Percentiles rank a stretch among this genome's conserved stretches.
Evolutionary conservation across 2,113 vertebrate species (phyloP).

Genomic region (Semnornis frantzii): DNA sequence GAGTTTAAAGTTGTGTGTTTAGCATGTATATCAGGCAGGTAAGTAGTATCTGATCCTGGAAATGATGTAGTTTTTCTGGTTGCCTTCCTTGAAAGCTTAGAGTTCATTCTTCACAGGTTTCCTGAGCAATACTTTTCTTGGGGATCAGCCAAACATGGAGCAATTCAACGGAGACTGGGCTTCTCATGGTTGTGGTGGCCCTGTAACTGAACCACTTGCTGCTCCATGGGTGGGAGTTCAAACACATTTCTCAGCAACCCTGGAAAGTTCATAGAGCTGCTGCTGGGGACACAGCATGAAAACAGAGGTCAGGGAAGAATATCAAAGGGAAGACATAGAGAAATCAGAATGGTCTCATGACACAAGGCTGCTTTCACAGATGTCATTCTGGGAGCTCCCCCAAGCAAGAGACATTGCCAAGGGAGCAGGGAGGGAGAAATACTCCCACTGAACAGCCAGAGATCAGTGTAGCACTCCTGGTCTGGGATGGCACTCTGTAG

Average conservation of each 20-base stretch:
- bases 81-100: background rate
- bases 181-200: background rate
- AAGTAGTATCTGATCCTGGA: background rate
- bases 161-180: background rate
- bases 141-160: background rate
- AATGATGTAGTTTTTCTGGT: background rate
- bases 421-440: background rate
- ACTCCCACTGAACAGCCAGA: rapidly evolving
- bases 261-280: background rate
- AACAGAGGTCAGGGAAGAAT: background rate
- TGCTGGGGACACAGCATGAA: background rate
- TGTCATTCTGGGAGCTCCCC: background rate
- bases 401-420: background rate
- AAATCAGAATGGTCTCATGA: background rate
- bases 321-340: background rate
- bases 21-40: background rate
- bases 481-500: background rate
- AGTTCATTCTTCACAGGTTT: background rate
- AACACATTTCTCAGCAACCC: background rate
- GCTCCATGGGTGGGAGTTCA: background rate
- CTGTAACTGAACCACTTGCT: background rate
- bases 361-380: background rate
- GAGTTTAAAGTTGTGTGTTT: background rate
- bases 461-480: rapidly evolving
- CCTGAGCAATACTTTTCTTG: background rate